Evolutionary conservation across 1,140 invertebrate species (phyloP), one percentile per base, ranked within the genome.

Genomic region (Holcopasites calliopsidis): DNA sequence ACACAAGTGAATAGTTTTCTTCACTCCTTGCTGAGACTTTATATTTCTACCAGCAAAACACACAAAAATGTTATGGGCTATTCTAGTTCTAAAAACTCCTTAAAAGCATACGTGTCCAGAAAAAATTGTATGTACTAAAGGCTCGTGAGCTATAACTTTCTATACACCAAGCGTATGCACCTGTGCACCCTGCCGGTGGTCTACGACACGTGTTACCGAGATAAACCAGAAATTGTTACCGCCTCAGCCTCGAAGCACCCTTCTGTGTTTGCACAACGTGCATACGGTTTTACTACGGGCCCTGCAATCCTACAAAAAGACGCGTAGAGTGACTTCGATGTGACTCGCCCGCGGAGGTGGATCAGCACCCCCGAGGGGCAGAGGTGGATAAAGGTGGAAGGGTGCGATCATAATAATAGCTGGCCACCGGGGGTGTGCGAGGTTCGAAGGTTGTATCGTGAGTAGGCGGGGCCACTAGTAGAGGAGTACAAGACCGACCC

Each of bases 391-490:
- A 33, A 21, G 44, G n/a, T 33, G 13, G 31, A 47, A 65, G 47
- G 31, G 47, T 60, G 61, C 44, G 23, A 82, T 64, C 54, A 82
- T 79, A 78, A 81, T 79, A 83, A 82, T 70, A 69, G 75, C 70
- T 68, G 80, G 71, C 50, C 76, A 52, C 54, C 72, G 57, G 78
- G 61, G 62, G 64, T 66, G 47, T 58, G 33, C 18, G 54, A 76
- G 68, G 50, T 69, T 72, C 33, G 80, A 80, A 80, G 84, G 76
- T 80, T 86, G 82, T 84, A 87, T 82, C 79, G 81, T 49, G 77
- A 70, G 85, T 88, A 83, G 87, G 87, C 85, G 87, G 87, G 66
- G 86, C 85, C 64, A 88, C 75, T 74, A 79, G 57, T 76, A 79
- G 83, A 79, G 83, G 80, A 79, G 82, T 84, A 80, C 85, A 82